Base-by-base conservation (phyloP, 1,140 invertebrate species). In the Drosophila pachea region DNA sequence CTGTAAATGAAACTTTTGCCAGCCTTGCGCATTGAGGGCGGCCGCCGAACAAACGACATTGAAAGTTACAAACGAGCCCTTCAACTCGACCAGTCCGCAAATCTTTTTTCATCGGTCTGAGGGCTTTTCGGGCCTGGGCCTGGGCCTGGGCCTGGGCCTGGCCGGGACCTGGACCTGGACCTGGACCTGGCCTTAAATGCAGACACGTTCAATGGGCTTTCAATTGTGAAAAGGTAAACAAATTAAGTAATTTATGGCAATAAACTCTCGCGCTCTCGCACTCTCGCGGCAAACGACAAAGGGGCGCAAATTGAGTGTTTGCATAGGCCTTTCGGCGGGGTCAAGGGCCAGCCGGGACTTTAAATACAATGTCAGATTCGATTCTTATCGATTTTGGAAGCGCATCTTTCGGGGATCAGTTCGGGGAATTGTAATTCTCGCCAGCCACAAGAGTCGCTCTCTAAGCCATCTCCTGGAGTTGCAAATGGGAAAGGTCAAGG, bases 1-100 rank as follows among this genome's bases (percentile, higher is more conserved):
- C 67, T 84, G 78, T 84, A 83, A 83, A 83, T 84, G 73, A 83
- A 84, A 83, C 79, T 75, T 83, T 74, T 72, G 64, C 53, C 64
- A 58, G 58, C 49, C n/a, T n/a, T n/a, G n/a, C n/a, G n/a, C n/a
- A n/a, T 7, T 43, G 9, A 4, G 22, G 33, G 29, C 7, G 33
- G 5, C 9, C 32, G 4, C 14, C 32, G 14, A 42, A 42, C 55
- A 64, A 69, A 75, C 72, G 78, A 78, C 78, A 79, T 83, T 84
- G 76, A 75, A 83, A 73, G 65, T 84, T 75, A 75, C 68, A 61
- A 81, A 74, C 32, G 29, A 47, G 60, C 47, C 73, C 73, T 76
- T 69, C 76, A 78, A 73, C 73, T 72, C 56, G 56, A 73, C 14
- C 29, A 12, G n/a, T 49, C 12, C 6, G 22, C 22, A 22, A 22